A percentile compares a stretch with the other conserved stretches of the same genome.
phyloP scores from a whole-genome alignment of 2,888 invertebrate species.

The Hofmannophila pseudospretella region DNA sequence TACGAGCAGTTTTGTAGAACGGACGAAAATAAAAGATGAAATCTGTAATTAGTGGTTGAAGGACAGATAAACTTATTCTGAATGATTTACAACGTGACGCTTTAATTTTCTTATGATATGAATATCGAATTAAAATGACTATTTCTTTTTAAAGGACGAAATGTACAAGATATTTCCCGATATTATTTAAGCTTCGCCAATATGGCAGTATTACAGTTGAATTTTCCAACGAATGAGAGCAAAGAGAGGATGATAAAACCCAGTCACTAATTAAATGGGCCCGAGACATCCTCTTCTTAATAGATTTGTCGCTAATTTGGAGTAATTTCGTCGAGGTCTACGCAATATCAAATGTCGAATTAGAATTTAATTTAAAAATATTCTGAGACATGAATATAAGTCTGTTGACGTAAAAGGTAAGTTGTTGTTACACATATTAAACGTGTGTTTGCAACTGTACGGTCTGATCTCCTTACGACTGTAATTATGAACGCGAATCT shows the following conservation, averaged over 20 bases:
- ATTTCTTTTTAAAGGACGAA: constrained; percentile 14
- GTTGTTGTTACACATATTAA: no score
- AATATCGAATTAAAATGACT: constrained; percentile 2
- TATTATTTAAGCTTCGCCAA: constrained; percentile 66
- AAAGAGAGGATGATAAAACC: constrained; percentile 71
- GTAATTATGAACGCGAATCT: no score
- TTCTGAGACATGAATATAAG: constrained; percentile 10
- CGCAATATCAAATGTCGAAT: constrained; percentile 50
- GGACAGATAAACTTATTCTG: no score
- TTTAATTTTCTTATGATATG: no score
- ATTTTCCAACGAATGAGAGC: constrained; percentile 58
- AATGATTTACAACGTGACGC: no score
- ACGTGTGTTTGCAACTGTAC: no score
- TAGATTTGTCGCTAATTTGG: constrained; percentile 73
- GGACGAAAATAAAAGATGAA: constrained; percentile 24
- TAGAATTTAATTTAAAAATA: constrained; percentile 39
- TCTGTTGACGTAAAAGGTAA: no score
- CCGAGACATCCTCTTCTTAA: constrained; percentile 64
- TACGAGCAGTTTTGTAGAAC: constrained; percentile 21
- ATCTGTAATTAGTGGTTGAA: constrained; percentile 18
- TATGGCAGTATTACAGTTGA: constrained; percentile 58
- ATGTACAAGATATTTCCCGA: constrained; percentile 36
- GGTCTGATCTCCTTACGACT: no score
- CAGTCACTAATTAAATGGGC: constrained; percentile 73
- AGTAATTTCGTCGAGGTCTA: constrained; percentile 51